phyloP scores from a whole-genome alignment of 2,888 invertebrate genomes.

The Drosophila meridiana region DNA sequence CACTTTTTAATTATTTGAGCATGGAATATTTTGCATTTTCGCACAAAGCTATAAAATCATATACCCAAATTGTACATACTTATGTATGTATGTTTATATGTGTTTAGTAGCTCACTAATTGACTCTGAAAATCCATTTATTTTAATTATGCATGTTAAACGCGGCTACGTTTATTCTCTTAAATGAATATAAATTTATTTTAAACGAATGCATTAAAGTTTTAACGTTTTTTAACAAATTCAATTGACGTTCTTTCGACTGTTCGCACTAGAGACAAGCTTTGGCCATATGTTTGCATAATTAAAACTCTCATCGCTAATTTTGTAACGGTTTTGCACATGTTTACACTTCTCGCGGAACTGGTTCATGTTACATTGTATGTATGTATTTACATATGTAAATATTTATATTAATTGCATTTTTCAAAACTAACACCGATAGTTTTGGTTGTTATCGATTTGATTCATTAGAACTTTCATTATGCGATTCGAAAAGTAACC shows the following conservation, averaged over 20 bases:
- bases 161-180: slow-evolving; percentile 14
- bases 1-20: slow-evolving; percentile 35
- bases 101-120: slow-evolving; percentile 32
- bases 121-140: slow-evolving; percentile 46
- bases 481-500: slow-evolving; percentile 19
- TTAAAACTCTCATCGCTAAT: slow-evolving; percentile 13
- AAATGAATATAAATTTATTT: slow-evolving; percentile 49
- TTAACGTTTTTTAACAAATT: slow-evolving; percentile 3
- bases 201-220: slow-evolving; percentile 22
- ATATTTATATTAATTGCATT: not conserved
- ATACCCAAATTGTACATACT: not conserved
- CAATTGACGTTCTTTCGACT: not conserved
- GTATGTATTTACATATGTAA: not conserved
- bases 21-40: slow-evolving; percentile 11
- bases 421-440: not conserved
- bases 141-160: slow-evolving; percentile 36
- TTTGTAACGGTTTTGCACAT: slow-evolving; percentile 8
- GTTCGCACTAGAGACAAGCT: not conserved
- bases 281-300: slow-evolving; percentile 5
- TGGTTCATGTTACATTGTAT: slow-evolving; percentile 15
- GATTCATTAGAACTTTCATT: slow-evolving; percentile 3
- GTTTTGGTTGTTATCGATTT: slow-evolving; percentile 4
- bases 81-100: not conserved
- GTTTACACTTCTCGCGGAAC: slow-evolving; percentile 3
- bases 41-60: not conserved